Base-by-base conservation (phyloP, 2,797 vertebrate genomes). In the Sebastiscus tertius region DNA sequence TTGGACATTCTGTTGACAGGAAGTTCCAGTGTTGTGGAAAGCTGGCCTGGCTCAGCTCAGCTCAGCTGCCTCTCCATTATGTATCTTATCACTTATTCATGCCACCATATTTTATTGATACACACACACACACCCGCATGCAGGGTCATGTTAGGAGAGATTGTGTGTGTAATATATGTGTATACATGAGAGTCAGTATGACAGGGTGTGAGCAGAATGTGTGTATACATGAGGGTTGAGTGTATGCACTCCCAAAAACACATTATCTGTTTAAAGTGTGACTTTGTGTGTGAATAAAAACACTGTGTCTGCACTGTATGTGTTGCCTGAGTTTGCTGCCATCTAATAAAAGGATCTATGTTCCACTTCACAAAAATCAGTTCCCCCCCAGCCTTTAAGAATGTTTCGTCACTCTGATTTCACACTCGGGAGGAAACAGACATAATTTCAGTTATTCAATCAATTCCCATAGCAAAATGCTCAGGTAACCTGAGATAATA, bases 1-100 rank as follows among this genome's bases (percentile, higher is more conserved):
- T 65, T 16, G 49, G 49, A 74, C 61, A 46, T 2, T 77, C 33
- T 89, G 87, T 89, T 90, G 86, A 89, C 86, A 81, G 80, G 77
- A 88, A 83, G 84, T 70, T 87, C 63, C 80, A 72, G 72, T 72
- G 85, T 87, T 86, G 67, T 87, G 82, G 72, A 91, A 75, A 80
- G 72, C 82, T 26, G 52, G 67, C 82, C 22, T 49, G 69, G 70
- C 74, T 79, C 73, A 34, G 56, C 82, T 81, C 76, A 71, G 80
- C 88, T 77, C 77, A 74, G 87, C 91, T 80, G 86, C 84, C 77
- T 87, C 89, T 91, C 92, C 93, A 93, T 93, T 94, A 93, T 94
- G 93, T 91, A 79, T 88, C 85, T 79, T 79, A 93, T 95, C 83
- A 92, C 87, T 95, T 93, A 95, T 95, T 95, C 85, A 96, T 94